Conservation (phyloP, 2,797 vertebrate species). For the Halcyon smyrnensis region DNA sequence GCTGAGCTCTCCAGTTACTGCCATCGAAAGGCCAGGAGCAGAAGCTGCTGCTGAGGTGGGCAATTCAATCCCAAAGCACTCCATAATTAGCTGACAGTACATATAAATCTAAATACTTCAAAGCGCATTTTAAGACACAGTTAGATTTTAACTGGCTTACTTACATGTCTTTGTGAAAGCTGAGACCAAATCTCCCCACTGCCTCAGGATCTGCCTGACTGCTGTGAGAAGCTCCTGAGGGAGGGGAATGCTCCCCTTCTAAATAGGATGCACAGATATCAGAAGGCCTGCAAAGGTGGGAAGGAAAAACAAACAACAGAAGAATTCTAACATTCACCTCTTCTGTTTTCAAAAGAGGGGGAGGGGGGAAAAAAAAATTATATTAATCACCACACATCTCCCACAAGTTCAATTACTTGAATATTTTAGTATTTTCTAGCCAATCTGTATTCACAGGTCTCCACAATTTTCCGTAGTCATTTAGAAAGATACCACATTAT, state of each 20-base stretch:
- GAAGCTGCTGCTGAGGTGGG: neutral
- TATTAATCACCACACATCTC: neutral
- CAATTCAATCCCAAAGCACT: neutral
- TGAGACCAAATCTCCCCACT: slow-evolving; percentile 82
- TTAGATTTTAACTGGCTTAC: slow-evolving; percentile 54
- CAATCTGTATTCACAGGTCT: neutral
- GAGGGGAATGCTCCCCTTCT: slow-evolving; percentile 71
- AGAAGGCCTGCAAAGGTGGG: slow-evolving; percentile 73
- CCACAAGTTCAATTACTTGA: neutral
- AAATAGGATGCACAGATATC: slow-evolving; percentile 86
- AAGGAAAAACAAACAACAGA: neutral
- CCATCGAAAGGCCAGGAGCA: neutral
- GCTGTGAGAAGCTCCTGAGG: slow-evolving; percentile 18
- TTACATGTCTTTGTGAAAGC: slow-evolving; percentile 88
- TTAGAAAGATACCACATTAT: rapidly evolving
- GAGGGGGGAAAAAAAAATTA: neutral
- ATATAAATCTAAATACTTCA: neutral
- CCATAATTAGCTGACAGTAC: neutral
- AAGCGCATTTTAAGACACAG: neutral
- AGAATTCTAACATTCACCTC: neutral
- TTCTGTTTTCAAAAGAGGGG: neutral
- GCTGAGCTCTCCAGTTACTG: neutral
- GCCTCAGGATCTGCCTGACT: slow-evolving; percentile 69
- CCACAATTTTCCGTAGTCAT: neutral
- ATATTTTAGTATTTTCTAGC: neutral